Percentiles rank a stretch among this genome's conserved stretches.
Evolutionary conservation across 2,113 vertebrate genomes (phyloP).

Genomic region (Menidia beryllina): DNA sequence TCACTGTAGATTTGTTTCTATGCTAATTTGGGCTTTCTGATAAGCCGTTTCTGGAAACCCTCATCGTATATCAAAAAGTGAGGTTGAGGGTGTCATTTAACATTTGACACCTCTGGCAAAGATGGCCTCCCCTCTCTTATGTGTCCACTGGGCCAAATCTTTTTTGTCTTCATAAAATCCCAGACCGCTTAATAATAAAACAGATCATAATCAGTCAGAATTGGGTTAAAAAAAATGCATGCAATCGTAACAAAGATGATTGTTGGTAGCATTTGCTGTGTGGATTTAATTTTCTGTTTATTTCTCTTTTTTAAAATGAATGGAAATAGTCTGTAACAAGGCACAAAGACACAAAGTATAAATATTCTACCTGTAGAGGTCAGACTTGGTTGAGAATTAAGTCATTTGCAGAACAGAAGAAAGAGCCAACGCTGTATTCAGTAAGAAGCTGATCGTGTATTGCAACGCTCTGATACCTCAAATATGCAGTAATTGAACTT

Average conservation of each 20-base stretch:
- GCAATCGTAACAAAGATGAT: not conserved
- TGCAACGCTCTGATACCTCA: not conserved
- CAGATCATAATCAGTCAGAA: not conserved
- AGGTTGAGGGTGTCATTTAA: constrained; percentile 42
- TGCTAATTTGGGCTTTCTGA: constrained; percentile 85
- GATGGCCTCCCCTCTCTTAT: not conserved
- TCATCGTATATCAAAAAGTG: constrained; percentile 43
- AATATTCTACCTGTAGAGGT: constrained; percentile 72
- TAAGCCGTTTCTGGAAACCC: constrained; percentile 53
- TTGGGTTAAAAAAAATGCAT: not conserved
- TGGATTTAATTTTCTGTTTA: too few species aligned
- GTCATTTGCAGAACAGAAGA: not conserved
- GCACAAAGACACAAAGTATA: not conserved
- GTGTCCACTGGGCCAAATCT: not conserved
- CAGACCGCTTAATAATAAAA: not conserved
- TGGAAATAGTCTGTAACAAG: too few species aligned
- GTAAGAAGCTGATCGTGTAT: too few species aligned
- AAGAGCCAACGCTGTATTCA: not conserved
- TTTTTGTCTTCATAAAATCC: not conserved
- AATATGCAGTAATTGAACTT: not conserved
- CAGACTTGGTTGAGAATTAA: constrained; percentile 63
- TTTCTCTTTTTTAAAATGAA: too few species aligned
- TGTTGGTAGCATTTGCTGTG: not conserved
- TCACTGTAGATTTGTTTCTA: constrained; percentile 84
- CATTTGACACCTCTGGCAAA: constrained; percentile 20